phyloP scores from a whole-genome alignment of 2,888 invertebrate genomes.

The Epinotia ramella region DNA sequence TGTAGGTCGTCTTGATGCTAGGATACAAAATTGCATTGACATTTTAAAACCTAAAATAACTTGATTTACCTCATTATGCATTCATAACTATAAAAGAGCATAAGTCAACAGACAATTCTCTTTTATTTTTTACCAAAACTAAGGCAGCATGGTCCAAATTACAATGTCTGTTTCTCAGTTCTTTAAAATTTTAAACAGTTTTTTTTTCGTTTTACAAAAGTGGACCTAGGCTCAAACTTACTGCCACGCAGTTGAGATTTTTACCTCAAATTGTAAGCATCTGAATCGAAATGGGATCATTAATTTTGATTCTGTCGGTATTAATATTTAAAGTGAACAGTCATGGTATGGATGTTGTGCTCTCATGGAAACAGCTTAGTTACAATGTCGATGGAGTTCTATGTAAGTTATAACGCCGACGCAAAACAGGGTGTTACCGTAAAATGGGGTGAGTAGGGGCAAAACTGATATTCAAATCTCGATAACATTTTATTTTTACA shows the following conservation, averaged over 20 bases:
- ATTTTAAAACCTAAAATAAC: slow-evolving; percentile 9
- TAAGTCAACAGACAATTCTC: background rate
- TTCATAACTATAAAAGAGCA: background rate
- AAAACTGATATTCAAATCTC: no score
- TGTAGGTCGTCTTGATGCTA: background rate
- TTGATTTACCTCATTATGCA: background rate
- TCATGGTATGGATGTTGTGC: slow-evolving; percentile 53
- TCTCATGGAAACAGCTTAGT: slow-evolving; percentile 67
- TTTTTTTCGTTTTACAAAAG: background rate
- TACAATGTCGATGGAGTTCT: slow-evolving; percentile 61
- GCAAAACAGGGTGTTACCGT: no score
- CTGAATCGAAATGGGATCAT: background rate
- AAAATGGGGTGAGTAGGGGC: no score
- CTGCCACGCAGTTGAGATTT: background rate
- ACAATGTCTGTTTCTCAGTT: background rate
- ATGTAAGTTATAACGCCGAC: slow-evolving; percentile 60
- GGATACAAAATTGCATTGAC: background rate
- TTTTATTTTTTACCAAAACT: background rate
- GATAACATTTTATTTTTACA: no score
- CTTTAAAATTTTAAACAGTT: background rate
- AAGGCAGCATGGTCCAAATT: background rate
- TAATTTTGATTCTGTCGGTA: background rate
- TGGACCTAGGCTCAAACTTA: background rate
- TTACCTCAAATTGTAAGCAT: background rate
- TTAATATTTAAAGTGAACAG: slow-evolving; percentile 3